Evolutionary conservation across 2,113 vertebrate genomes (phyloP), one percentile per base, ranked within the genome.

Genomic region (Mystacornis crossleyi): DNA sequence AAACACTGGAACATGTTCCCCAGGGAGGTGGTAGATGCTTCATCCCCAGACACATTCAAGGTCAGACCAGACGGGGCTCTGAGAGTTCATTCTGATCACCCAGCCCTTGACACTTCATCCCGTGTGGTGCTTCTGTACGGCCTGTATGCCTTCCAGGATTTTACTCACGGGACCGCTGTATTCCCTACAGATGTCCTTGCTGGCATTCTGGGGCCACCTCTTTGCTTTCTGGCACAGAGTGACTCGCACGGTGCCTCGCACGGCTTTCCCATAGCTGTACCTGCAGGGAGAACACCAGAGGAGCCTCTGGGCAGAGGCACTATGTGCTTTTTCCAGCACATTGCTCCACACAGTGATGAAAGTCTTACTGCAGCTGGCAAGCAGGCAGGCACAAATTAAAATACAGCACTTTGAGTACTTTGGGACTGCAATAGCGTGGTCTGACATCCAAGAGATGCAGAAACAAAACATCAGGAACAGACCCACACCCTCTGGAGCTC

Each of bases 231-330:
- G 95, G 86, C 98, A 98, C 75, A 97, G 45, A 1, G 67, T 79
- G 5, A 96, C 87, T 2, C 16, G 4, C 34, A 79, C 0, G 0
- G 70, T 62, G 8, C 97, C 98, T 21, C 18, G 60, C 58, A 97
- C 55, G 3, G 96, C 96, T 81, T 90, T 98, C 40, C 97, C 97
- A 5, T 96, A 97, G 36, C 83, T 96, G 84, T 97, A 98, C 94
- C 98, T 98, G 90, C 43, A 26, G 48, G 71, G 51, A 62, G 26
- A 66, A 29, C 33, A 78, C 24, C 34, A 24, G 34, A 11, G 36
- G 43, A 64, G 36, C 25, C 48, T 25, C 21, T 3, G 9, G 33
- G 34, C 42, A 42, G 36, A 28, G 33, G 25, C 48, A 18, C 15
- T 3, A 12, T 2, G 25, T 45, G 26, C 53, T 84, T 60, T 45